Conservation (phyloP, 2,888 invertebrate species). For the Philereme vetulata region DNA sequence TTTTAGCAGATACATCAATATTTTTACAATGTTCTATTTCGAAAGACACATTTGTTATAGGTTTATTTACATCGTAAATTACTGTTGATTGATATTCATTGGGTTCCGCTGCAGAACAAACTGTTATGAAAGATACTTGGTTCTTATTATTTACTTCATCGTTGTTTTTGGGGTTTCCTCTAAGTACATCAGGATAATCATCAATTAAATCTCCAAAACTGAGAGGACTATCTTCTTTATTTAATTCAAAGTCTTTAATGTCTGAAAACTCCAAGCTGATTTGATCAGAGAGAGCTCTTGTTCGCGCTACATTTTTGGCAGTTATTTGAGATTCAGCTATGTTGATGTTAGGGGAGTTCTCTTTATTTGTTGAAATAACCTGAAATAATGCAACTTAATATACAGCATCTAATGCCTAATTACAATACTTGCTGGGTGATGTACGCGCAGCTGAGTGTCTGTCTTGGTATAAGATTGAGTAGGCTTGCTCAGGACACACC, state of each 20-base stretch:
- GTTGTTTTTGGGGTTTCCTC: not conserved
- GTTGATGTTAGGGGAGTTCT: slow-evolving; percentile 47
- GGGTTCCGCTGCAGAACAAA: slow-evolving; percentile 50
- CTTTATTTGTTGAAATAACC: slow-evolving; percentile 44
- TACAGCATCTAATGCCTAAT: too few relatives aligned
- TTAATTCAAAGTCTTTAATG: slow-evolving; percentile 26
- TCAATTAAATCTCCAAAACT: slow-evolving; percentile 10
- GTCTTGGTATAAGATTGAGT: too few relatives aligned
- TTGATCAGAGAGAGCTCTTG: not conserved
- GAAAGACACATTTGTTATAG: slow-evolving; percentile 57
- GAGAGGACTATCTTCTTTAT: slow-evolving; percentile 20
- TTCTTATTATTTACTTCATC: slow-evolving; percentile 1
- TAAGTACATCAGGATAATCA: slow-evolving; percentile 3
- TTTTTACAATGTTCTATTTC: slow-evolving; percentile 55
- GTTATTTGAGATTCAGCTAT: slow-evolving; percentile 29
- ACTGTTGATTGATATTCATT: slow-evolving; percentile 45
- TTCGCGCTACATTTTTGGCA: slow-evolving; percentile 26
- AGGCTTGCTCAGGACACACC: too few relatives aligned
- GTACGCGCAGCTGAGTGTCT: too few relatives aligned
- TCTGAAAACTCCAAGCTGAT: slow-evolving; percentile 14
- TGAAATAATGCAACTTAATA: slow-evolving; percentile 23
- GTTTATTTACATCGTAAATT: slow-evolving; percentile 30
- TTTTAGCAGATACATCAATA: slow-evolving; percentile 59
- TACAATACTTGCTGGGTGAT: too few relatives aligned
- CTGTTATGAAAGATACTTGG: slow-evolving; percentile 38